A percentile compares a stretch with the other conserved stretches of the same genome.
phyloP scores from a whole-genome alignment of 2,113 vertebrate species.

The Plecotus auritus region DNA sequence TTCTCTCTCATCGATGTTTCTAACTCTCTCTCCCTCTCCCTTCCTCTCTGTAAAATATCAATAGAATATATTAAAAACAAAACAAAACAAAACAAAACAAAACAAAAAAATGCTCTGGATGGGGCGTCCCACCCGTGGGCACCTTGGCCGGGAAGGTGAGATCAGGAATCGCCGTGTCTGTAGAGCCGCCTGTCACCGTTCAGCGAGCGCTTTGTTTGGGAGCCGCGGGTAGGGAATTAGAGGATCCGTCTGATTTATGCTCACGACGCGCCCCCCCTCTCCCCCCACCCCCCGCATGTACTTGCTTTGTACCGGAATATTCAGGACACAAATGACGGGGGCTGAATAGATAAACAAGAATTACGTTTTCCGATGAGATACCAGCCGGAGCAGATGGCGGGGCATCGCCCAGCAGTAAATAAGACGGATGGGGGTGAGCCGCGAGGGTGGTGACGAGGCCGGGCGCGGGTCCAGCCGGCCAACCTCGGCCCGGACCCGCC shows the following conservation, averaged over 20 bases:
- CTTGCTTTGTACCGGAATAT: not conserved
- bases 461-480: too few species aligned
- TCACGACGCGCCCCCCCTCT: not conserved
- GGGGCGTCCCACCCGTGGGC: not conserved
- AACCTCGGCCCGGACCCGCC: too few species aligned
- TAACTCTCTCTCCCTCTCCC: too few species aligned
- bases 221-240: not conserved
- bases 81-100: too few species aligned
- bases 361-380: not conserved
- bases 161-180: slow-evolving; percentile 7
- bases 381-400: slow-evolving; percentile 26
- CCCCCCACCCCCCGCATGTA: too few species aligned
- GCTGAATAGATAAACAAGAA: not conserved
- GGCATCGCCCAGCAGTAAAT: slow-evolving; percentile 5
- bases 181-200: not conserved
- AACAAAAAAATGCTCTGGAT: too few species aligned
- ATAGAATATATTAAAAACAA: too few species aligned
- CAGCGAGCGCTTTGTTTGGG: not conserved
- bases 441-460: not conserved
- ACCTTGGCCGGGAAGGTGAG: not conserved
- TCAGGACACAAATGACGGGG: slow-evolving; percentile 10
- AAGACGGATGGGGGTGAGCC: not conserved
- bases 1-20: too few species aligned
- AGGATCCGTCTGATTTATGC: not conserved
- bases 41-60: too few species aligned